These are phyloP conservation scores for Heterohyrax brucei DNA, from an alignment of 2,797 vertebrate genomes.

Conservation along the genomic window DNA sequence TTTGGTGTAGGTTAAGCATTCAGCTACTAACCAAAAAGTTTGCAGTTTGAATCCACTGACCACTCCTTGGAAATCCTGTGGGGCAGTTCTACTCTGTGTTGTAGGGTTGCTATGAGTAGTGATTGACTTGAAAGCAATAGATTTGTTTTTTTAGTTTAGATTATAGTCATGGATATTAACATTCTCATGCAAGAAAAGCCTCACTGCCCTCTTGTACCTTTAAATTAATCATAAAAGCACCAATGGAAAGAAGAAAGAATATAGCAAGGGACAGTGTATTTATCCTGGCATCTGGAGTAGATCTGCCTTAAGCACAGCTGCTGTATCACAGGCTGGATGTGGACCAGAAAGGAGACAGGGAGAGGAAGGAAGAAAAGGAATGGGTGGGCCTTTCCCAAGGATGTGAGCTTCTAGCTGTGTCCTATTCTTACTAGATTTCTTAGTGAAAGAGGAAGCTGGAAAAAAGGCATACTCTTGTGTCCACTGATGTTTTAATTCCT, in stretches of 20 bases:
- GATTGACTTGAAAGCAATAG: too few relatives aligned
- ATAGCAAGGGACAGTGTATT: neutral
- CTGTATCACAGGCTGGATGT: neutral
- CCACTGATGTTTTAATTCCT: neutral
- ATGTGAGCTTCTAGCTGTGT: neutral
- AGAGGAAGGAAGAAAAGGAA: neutral
- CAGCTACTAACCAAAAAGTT: too few relatives aligned
- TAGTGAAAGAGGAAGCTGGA: neutral
- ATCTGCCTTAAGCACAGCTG: neutral
- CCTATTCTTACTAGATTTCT: neutral
- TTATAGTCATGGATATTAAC: neutral
- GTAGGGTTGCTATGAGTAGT: too few relatives aligned
- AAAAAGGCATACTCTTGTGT: accelerated
- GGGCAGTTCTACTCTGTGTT: too few relatives aligned
- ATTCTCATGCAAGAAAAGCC: neutral
- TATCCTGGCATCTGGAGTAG: neutral
- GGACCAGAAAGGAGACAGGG: neutral
- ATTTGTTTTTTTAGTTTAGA: neutral
- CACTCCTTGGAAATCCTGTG: too few relatives aligned
- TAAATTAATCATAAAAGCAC: neutral
- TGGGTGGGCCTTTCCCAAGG: neutral
- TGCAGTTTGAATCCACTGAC: too few relatives aligned
- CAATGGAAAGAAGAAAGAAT: neutral
- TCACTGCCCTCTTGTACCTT: neutral
- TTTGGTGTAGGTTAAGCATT: too few relatives aligned